Percentiles rank a stretch among this genome's conserved stretches.
phyloP scores from a whole-genome alignment of 2,797 vertebrate species.

The Yasuhikotakia modesta region DNA sequence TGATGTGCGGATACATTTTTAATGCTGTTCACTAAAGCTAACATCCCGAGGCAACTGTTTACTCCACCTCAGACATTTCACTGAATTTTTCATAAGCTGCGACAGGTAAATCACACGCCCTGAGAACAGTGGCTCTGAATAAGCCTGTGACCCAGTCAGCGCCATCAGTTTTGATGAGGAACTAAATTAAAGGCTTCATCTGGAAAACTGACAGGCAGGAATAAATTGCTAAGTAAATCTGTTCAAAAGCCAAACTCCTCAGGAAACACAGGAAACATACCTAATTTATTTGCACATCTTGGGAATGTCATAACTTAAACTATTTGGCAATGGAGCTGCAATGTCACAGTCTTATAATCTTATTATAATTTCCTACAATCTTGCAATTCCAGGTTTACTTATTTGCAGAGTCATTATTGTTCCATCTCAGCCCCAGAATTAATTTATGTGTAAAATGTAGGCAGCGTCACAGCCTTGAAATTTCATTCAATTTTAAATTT shows the following conservation, averaged over 20 bases:
- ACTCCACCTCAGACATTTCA: constrained; percentile 15
- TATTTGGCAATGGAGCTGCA: not conserved
- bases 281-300: not conserved
- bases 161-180: constrained; percentile 1
- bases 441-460: too few relatives aligned
- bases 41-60: constrained; percentile 35
- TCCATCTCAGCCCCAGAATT: not conserved
- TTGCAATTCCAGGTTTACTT: too few relatives aligned
- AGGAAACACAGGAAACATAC: not conserved
- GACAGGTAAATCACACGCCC: constrained; percentile 34
- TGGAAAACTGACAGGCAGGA: not conserved
- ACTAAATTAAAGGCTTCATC: constrained; percentile 19
- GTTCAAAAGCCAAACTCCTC: not conserved
- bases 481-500: too few relatives aligned
- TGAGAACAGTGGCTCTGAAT: not conserved
- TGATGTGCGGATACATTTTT: constrained; percentile 34
- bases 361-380: not conserved
- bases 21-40: constrained; percentile 19
- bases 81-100: constrained; percentile 36
- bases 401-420: too few relatives aligned
- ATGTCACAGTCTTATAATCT: not conserved
- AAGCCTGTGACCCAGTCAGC: not conserved
- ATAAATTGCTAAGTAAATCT: not conserved
- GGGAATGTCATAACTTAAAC: not conserved
- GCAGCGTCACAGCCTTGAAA: too few relatives aligned